Evolutionary conservation across 2,113 vertebrate species (phyloP).

Genomic region (Leptobrachium ailaonicum): DNA sequence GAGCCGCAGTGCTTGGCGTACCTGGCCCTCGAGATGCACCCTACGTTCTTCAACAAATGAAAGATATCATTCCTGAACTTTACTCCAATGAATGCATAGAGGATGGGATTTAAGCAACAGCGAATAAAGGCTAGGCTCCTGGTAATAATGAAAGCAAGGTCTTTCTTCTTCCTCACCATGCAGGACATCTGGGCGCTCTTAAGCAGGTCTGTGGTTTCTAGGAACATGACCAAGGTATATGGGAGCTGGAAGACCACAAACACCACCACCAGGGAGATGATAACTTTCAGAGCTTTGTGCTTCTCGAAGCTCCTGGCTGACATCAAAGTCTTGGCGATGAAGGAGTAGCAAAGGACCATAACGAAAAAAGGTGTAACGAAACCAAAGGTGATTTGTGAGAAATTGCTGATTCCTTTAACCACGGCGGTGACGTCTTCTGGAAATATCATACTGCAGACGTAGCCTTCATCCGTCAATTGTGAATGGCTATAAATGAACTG

Average conservation of each 20-base stretch:
- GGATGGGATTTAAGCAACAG: constrained; percentile 89
- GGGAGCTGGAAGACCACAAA: constrained; percentile 88
- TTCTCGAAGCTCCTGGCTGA: constrained; percentile 66
- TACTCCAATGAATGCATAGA: constrained; percentile 85
- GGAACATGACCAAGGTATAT: constrained; percentile 76
- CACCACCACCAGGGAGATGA: constrained; percentile 79
- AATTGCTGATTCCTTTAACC: constrained; percentile 66
- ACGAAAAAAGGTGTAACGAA: constrained; percentile 78
- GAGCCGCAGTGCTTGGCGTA: not conserved
- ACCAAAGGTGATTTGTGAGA: constrained; percentile 71
- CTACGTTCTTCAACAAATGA: constrained; percentile 57
- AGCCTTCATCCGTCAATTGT: constrained; percentile 13
- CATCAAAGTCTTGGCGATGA: constrained; percentile 73
- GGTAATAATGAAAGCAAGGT: constrained; percentile 76
- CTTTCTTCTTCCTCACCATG: constrained; percentile 60
- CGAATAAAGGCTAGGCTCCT: constrained; percentile 80
- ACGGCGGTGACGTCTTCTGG: constrained; percentile 29
- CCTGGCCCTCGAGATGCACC: constrained; percentile 51
- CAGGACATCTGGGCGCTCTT: constrained; percentile 65
- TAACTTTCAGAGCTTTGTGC: constrained; percentile 79
- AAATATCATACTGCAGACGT: constrained; percentile 66
- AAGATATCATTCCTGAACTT: constrained; percentile 83
- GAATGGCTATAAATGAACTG: constrained; percentile 73
- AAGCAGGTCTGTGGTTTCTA: constrained; percentile 67
- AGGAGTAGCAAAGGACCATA: constrained; percentile 80